Evolutionary conservation across 2,113 vertebrate genomes (phyloP), one percentile per base, ranked within the genome.

Genomic region (Eptesicus fuscus): DNA sequence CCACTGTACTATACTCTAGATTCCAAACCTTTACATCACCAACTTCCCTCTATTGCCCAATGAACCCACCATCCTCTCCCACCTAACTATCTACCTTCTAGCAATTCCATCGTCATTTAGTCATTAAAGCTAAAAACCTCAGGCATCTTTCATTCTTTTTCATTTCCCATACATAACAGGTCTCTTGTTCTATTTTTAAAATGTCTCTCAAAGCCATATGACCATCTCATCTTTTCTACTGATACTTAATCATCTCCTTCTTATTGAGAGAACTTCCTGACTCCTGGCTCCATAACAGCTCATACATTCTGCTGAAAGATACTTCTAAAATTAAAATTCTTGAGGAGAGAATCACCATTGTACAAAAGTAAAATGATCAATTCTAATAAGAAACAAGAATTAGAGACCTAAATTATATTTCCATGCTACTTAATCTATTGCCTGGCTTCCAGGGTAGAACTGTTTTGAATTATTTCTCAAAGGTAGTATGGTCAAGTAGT

Each of bases 111-210:
- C 69, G 82, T 32, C 63, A 91, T 59, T 86, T 65, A 82, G 35
- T 51, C 37, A 56, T 49, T 89, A 51, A 78, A 69, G 47, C 67
- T 35, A 83, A 92, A 47, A 69, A 28, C 32, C 59, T 59, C 51
- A 61, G 22, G 35, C 67, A 76, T 7, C 37, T 56, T 83, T 93
- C 44, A 83, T 37, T 61, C 23, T 23, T 93, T 76, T 42, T 78
- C 44, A 59, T 74, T 70, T 42, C n/a, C 35, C 51, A 87, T 7
- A n/a, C 14, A 63, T 47, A 88, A 91, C 20, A 89, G 49, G 42
- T 40, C 88, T 80, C 47, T 80, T 53, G n/a, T 71, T 67, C 47
- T 88, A 69, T 53, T 87, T 95, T 65, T 28, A 82, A 90, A 94
- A 51, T 82, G 69, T 42, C 53, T 71, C 70, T 78, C 78, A 69